These are phyloP conservation scores for Dryas iulia DNA, from an alignment of 1,140 invertebrate genomes.

Conservation along the genomic window DNA sequence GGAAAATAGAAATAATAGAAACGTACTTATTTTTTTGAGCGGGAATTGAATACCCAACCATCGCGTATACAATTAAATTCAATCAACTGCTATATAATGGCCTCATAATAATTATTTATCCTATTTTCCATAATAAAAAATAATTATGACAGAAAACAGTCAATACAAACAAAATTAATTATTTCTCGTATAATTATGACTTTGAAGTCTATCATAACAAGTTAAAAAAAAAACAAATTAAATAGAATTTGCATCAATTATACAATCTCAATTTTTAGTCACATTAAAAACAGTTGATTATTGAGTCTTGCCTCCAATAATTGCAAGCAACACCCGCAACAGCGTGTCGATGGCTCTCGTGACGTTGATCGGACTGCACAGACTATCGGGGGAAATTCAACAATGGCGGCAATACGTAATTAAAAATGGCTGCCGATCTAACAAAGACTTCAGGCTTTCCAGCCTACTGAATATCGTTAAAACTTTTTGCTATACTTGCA, in stretches of 20 bases:
- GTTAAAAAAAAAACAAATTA: background rate
- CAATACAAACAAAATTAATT: background rate
- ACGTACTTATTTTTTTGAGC: too few species aligned
- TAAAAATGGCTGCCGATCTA: conserved; percentile 61
- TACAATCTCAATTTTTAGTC: background rate
- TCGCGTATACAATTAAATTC: too few species aligned
- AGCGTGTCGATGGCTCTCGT: conserved; percentile 30
- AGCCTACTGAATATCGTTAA: conserved; percentile 39
- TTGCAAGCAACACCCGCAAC: conserved; percentile 18
- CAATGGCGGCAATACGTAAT: conserved; percentile 57
- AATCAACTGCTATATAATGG: too few species aligned
- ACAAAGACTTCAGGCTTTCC: conserved; percentile 35
- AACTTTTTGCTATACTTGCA: conserved; percentile 11
- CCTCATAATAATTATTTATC: too few species aligned
- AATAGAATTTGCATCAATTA: background rate
- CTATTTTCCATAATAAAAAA: too few species aligned
- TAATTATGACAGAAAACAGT: background rate
- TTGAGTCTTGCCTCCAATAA: conserved; percentile 8
- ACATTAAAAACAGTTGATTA: conserved; percentile 11
- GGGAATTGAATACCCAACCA: too few species aligned
- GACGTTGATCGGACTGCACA: conserved; percentile 22
- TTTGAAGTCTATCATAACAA: background rate
- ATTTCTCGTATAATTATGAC: background rate
- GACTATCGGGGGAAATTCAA: conserved; percentile 28
- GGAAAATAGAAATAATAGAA: too few species aligned